phyloP scores from a whole-genome alignment of 2,113 vertebrate species.

The Lichenostomus cassidix region DNA sequence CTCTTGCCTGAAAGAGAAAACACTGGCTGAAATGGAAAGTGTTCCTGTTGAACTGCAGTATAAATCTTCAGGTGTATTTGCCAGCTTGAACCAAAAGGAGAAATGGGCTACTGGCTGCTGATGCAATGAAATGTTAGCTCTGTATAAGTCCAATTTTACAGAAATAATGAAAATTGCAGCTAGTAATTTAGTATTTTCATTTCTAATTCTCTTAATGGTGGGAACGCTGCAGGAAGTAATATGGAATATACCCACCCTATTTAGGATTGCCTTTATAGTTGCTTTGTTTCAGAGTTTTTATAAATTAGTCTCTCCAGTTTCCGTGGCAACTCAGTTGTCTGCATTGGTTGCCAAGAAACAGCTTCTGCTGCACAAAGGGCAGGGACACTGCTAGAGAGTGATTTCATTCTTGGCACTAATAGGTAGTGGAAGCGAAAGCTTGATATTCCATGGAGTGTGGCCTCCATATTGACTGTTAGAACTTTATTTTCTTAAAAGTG shows the following conservation, averaged over 20 bases:
- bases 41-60: background rate
- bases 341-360: constrained; percentile 91
- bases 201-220: background rate
- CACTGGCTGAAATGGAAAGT: background rate
- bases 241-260: background rate
- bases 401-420: constrained; percentile 76
- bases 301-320: constrained; percentile 78
- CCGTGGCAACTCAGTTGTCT: constrained; percentile 85
- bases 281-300: constrained; percentile 75
- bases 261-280: constrained; percentile 38
- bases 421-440: background rate
- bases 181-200: background rate
- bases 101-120: background rate
- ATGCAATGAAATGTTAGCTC: background rate
- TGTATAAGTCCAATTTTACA: background rate
- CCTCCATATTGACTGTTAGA: constrained; percentile 64
- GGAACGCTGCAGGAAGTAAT: background rate
- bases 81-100: background rate
- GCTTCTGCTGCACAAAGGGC: constrained; percentile 79
- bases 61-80: constrained; percentile 46
- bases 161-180: background rate
- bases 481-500: background rate
- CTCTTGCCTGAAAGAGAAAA: background rate
- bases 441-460: constrained; percentile 30
- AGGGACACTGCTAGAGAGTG: constrained; percentile 75